Base-by-base conservation (phyloP, 2,888 invertebrate species). In the Ectobius pallidus region DNA sequence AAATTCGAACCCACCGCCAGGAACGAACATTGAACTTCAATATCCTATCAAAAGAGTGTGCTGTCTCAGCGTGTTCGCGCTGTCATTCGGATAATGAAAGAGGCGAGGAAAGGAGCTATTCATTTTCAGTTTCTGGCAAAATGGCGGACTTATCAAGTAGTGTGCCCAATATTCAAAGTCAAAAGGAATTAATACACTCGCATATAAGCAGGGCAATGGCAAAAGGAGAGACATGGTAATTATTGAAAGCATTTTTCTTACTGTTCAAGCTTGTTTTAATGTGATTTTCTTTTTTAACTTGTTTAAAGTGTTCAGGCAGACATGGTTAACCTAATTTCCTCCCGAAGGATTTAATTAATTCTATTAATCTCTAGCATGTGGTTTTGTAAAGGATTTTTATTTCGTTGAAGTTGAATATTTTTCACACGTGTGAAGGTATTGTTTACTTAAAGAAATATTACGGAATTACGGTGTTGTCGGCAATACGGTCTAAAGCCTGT, bases 151-250 rank as follows among this genome's bases (percentile, higher is more conserved):
- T 25, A 11, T 9, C 11, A 9, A 27, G 27, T 7, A 14, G 18
- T 9, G 61, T 4, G 2, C 9, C 2, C 7, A 27, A 61, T 18
- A 1, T 61, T 30, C 2, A 18, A 9, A 3, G 2, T 1, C 69
- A 52, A 52, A 25, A 49, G 22, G 25, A 69, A 52, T 6, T n/a
- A 52, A 69, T 69, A 25, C 46, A 32, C 14, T 18, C 32, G 18
- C 44, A 44, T 32, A 44, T 69, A 16, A 34, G 27, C n/a, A 52
- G 32, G 27, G n/a, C 27, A 18, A 49, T 69, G 69, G 52, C 27
- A 27, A 49, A 49, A 69, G 69, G 69, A 6, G 30, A 49, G 49
- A 69, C 46, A n/a, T 46, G 46, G 46, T 46, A 46, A 9, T 44
- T 18, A 20, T n/a, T 46, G n/a, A 18, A 20, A 20, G 18, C 4